Evolutionary conservation across 2,888 invertebrate species (phyloP).

Genomic region (Noctua pronuba): DNA sequence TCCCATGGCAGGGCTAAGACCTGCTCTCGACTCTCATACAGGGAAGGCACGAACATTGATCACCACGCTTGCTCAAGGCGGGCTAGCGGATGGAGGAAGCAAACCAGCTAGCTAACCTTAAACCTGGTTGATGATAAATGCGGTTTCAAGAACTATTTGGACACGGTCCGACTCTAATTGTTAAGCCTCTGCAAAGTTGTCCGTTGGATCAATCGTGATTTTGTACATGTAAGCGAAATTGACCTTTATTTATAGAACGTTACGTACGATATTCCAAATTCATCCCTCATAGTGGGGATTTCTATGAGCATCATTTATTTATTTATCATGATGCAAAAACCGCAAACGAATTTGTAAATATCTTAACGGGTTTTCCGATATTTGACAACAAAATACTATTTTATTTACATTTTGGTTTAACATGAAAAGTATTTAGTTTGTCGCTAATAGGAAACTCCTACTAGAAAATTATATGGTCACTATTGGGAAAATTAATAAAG

Average conservation of each 20-base stretch:
- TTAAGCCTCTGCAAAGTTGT: background rate
- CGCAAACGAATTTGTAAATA: conserved; percentile 8
- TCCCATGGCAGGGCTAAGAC: too few species aligned
- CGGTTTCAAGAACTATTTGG: conserved; percentile 26
- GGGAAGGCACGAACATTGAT: background rate
- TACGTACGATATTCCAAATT: background rate
- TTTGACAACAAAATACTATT: conserved; percentile 2
- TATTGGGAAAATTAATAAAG: background rate
- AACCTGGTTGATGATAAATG: conserved; percentile 3
- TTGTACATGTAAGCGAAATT: background rate
- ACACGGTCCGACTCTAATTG: conserved; percentile 15
- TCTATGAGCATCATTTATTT: background rate
- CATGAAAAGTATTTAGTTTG: background rate
- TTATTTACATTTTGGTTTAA: background rate
- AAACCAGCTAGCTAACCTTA: background rate
- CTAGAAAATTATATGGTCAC: background rate
- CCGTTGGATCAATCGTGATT: background rate
- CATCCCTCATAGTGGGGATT: background rate
- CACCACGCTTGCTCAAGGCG: background rate
- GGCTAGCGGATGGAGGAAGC: background rate
- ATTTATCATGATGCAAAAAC: conserved; percentile 24
- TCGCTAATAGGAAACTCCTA: conserved; percentile 21
- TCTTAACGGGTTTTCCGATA: conserved; percentile 21
- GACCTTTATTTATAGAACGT: fast-evolving
- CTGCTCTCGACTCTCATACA: background rate